Evolutionary conservation across 2,888 invertebrate genomes (phyloP).

Genomic region (Hydraecia micacea): DNA sequence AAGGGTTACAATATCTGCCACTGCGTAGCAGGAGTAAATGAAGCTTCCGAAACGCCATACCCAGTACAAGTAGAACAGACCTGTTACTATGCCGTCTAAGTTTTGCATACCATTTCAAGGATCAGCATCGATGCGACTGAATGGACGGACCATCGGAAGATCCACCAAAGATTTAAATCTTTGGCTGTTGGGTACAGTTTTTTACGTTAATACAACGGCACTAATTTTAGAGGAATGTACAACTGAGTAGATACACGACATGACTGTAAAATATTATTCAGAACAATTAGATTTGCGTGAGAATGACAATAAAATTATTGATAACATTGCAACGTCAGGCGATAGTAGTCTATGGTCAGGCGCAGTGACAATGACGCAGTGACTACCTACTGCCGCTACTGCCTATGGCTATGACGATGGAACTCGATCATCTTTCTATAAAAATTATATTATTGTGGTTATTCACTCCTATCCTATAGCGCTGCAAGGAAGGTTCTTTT

Average conservation of each 20-base stretch:
- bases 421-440: neutral
- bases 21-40: conserved; percentile 71
- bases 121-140: neutral
- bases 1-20: conserved; percentile 69
- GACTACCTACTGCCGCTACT: neutral
- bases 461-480: neutral
- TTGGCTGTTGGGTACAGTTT: neutral
- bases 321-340: conserved; percentile 5
- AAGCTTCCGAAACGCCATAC: conserved; percentile 71
- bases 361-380: neutral
- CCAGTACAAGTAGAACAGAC: conserved; percentile 68
- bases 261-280: neutral
- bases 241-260: neutral
- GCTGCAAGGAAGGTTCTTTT: neutral
- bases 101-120: conserved; percentile 37
- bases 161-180: neutral
- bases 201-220: neutral
- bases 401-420: neutral
- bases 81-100: conserved; percentile 49
- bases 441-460: neutral
- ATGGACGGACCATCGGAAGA: neutral
- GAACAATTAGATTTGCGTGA: neutral
- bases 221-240: conserved; percentile 15
- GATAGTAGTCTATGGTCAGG: too few relatives aligned
- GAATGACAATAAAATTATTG: conserved; percentile 10